These are phyloP conservation scores for Bergia puertoricense DNA, from an alignment of 92 coral and sea anemone species.

Conservation along the genomic window DNA sequence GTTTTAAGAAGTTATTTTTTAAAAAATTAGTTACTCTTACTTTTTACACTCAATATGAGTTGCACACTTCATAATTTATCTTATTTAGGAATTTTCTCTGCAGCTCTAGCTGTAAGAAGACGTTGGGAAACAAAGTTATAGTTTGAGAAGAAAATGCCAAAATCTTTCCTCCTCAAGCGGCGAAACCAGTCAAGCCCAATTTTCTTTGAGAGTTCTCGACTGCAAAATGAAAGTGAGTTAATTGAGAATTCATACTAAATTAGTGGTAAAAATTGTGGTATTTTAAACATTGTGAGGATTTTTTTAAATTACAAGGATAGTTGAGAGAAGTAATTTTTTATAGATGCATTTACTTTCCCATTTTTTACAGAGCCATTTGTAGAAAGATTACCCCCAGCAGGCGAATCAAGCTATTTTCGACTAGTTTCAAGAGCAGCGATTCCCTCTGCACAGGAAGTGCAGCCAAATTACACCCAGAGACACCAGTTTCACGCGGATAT, in stretches of 20 bases:
- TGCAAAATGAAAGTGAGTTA: slow-evolving; percentile 32
- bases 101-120: background rate
- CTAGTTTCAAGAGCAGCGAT: background rate
- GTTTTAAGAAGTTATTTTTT: background rate
- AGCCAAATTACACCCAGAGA: background rate
- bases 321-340: background rate
- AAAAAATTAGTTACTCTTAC: background rate
- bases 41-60: background rate
- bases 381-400: slow-evolving; percentile 10
- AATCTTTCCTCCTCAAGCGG: slow-evolving; percentile 31
- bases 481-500: slow-evolving; percentile 1
- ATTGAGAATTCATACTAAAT: background rate
- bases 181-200: slow-evolving; percentile 11
- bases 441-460: slow-evolving; percentile 10
- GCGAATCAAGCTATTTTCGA: background rate
- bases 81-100: slow-evolving; percentile 4
- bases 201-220: slow-evolving; percentile 2
- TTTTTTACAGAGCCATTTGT: slow-evolving; percentile 19
- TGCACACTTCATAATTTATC: slow-evolving; percentile 15
- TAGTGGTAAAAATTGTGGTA: background rate
- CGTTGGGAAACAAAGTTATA: background rate
- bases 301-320: background rate
- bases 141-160: slow-evolving; percentile 13
- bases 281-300: background rate
- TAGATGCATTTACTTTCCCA: slow-evolving; percentile 27